Conservation (phyloP, 2,888 invertebrate genomes). For the Pandemis heparana region DNA sequence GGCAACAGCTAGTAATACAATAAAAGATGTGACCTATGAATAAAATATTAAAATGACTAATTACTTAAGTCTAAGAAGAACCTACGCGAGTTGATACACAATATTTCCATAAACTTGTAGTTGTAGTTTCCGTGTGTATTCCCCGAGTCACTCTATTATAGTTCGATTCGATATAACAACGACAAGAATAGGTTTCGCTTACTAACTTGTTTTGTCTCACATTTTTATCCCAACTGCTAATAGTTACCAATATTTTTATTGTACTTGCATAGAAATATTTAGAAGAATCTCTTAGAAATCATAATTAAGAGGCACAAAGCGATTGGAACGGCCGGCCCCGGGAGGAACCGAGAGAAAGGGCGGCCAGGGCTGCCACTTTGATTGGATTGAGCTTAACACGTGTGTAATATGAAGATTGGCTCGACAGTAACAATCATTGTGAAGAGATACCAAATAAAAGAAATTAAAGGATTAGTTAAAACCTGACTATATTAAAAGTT, state of each 20-base stretch:
- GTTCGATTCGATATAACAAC: not conserved
- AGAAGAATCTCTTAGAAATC: conserved; percentile 24
- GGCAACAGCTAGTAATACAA: too few relatives aligned
- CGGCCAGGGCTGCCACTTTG: conserved; percentile 19
- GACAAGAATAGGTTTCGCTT: not conserved
- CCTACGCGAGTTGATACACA: not conserved
- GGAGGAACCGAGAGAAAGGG: conserved; percentile 6
- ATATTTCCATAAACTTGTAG: not conserved
- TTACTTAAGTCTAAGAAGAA: not conserved
- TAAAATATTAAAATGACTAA: too few relatives aligned
- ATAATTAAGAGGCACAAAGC: conserved; percentile 33
- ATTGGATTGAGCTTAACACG: conserved; percentile 18
- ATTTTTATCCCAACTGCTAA: not conserved
- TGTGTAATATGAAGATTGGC: conserved; percentile 14
- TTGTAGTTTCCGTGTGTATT: not conserved
- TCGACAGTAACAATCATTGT: not conserved
- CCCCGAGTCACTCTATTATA: not conserved
- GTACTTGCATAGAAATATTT: conserved; percentile 2
- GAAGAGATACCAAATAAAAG: not conserved
- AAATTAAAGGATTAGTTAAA: not conserved
- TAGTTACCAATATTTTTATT: conserved; percentile 3
- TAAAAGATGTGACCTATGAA: too few relatives aligned
- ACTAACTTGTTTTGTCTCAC: not conserved
- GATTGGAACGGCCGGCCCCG: conserved; percentile 23
- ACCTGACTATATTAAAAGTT: not conserved